Base-by-base conservation (phyloP, 2,797 vertebrate genomes). In the Hippopotamyrus pictus region DNA sequence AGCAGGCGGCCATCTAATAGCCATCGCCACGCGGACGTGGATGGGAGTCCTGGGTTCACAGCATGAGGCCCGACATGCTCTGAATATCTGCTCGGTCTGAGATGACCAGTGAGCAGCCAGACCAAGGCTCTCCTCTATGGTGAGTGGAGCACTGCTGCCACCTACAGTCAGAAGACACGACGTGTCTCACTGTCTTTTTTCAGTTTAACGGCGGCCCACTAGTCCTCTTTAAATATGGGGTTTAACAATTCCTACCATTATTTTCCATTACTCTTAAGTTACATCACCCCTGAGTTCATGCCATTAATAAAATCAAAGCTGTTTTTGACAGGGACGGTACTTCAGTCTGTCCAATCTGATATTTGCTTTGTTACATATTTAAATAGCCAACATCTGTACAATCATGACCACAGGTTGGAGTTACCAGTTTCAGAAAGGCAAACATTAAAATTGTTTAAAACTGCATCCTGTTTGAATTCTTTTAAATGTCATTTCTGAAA, bases 101-200 rank as follows among this genome's bases (percentile, higher is more conserved):
- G 48, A 44, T 29, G 17, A 19, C 29, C 69, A 25, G 29, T 44
- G 48, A 37, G 88, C 44, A 73, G 22, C 44, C 73, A 79, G 37
- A 79, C 41, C 33, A 46, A 46, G 19, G 73, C 73, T 79, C 73
- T 41, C 17, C 37, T 46, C 41, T 46, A 46, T 46, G 41, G 17
- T 19, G 41, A 79, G 73, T 76, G 76, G 25, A 54, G 65, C 33
- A 41, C 25, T 76, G 69, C 88, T 88, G 88, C 88, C 62, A 88
- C 48, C 62, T 76, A 88, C 22, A 88, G 88, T 33, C 33, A 54
- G 73, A 73, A 37, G 73, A 37, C 19, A 79, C 33, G 1, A 19
- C 73, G 12, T 1, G 73, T 79, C 33, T n/a, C 17, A 5, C 12
- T 41, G 22, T 73, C 29, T 37, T 44, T 44, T 76, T 79, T n/a